Evolutionary conservation across 1,140 invertebrate species (phyloP).

Genomic region (Octopus sinensis): DNA sequence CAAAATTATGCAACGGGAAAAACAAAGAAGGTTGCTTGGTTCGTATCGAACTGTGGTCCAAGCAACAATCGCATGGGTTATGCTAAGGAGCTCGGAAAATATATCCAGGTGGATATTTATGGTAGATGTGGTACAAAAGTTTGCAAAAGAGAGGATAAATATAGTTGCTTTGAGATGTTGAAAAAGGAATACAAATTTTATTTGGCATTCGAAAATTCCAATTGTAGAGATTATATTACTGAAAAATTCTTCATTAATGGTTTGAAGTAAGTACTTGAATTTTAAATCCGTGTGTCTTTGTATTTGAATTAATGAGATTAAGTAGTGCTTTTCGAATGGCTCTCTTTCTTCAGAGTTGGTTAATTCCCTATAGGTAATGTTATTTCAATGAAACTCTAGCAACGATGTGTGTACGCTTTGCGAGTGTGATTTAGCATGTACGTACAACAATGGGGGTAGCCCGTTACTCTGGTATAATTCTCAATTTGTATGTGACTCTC

Average conservation of each 20-base stretch:
- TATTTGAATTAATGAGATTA: too few relatives aligned
- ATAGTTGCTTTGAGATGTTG: conserved; percentile 87
- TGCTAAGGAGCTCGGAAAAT: conserved; percentile 61
- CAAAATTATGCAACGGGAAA: conserved; percentile 50
- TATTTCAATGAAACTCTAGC: too few relatives aligned
- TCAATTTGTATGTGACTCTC: too few relatives aligned
- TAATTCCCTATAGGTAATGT: too few relatives aligned
- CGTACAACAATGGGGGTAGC: too few relatives aligned
- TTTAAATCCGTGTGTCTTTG: too few relatives aligned
- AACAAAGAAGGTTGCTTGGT: conserved; percentile 56
- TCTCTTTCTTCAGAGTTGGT: too few relatives aligned
- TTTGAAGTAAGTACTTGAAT: conserved; percentile 50
- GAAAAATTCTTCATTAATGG: conserved; percentile 61
- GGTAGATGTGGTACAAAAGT: conserved; percentile 62
- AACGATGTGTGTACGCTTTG: too few relatives aligned
- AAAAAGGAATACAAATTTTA: conserved; percentile 96
- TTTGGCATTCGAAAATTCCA: conserved; percentile 74
- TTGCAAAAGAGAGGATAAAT: conserved; percentile 64
- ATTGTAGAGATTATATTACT: conserved; percentile 61
- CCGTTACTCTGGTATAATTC: too few relatives aligned
- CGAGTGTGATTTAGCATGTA: too few relatives aligned
- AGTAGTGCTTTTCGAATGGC: too few relatives aligned
- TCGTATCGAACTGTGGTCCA: conserved; percentile 63
- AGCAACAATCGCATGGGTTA: conserved; percentile 61
- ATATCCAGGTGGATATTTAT: conserved; percentile 67